Conservation (phyloP, 2,113 vertebrate species). For the Desmodus rotundus region DNA sequence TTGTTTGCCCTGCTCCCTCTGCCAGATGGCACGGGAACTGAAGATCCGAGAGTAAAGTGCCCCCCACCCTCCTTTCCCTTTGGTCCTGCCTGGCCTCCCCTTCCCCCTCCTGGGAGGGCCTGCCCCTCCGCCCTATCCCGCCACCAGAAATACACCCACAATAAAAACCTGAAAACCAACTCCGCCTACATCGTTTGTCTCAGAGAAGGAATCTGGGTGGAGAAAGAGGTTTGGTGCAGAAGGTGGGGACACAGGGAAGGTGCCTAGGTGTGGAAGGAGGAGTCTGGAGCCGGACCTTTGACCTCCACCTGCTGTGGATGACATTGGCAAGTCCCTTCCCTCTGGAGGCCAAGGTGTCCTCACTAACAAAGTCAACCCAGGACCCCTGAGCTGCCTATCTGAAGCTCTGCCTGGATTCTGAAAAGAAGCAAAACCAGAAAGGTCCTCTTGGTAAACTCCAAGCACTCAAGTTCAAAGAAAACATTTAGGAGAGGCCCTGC, state of each 20-base stretch:
- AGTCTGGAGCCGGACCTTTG: no score
- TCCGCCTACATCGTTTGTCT: constrained; percentile 28
- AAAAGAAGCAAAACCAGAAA: not conserved
- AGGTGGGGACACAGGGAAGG: not conserved
- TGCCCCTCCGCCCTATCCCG: not conserved
- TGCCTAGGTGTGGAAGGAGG: not conserved
- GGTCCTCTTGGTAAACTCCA: not conserved
- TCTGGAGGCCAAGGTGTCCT: not conserved
- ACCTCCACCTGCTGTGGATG: not conserved
- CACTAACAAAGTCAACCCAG: not conserved
- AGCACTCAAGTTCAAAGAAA: not conserved
- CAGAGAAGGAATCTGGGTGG: constrained; percentile 46
- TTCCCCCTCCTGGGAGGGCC: not conserved
- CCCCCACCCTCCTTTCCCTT: not conserved
- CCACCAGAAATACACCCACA: constrained; percentile 36
- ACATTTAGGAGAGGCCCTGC: not conserved
- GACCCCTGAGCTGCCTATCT: not conserved
- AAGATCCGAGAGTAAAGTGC: constrained; percentile 67
- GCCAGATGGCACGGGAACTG: constrained; percentile 77
- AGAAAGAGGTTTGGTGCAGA: not conserved
- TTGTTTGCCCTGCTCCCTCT: constrained; percentile 73
- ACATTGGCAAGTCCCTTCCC: not conserved
- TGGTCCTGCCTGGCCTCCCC: not conserved
- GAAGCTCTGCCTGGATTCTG: not conserved
- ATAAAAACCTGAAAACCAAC: constrained; percentile 69